Conservation (phyloP, 2,888 invertebrate species). For the Epirrhoe alternata region DNA sequence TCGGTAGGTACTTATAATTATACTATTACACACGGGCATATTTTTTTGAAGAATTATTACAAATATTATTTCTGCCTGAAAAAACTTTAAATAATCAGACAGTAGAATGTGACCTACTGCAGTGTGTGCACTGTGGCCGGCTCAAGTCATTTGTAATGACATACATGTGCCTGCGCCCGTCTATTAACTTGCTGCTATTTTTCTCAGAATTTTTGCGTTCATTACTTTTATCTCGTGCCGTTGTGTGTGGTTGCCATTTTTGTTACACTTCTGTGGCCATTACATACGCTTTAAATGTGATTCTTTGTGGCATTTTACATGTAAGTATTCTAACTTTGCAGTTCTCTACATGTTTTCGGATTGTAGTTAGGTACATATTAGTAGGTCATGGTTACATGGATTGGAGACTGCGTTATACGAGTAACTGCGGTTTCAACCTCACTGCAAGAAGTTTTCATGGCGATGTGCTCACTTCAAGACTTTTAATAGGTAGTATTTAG, state of each 20-base stretch:
- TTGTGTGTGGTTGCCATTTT: slow-evolving; percentile 37
- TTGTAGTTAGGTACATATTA: background rate
- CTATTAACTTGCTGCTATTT: slow-evolving; percentile 60
- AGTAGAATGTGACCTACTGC: slow-evolving; percentile 9
- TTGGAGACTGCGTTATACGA: too few species aligned
- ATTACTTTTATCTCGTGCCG: slow-evolving; percentile 61
- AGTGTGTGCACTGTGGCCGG: slow-evolving; percentile 12
- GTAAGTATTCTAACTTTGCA: background rate
- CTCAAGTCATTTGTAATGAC: slow-evolving; percentile 56
- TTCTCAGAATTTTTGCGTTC: slow-evolving; percentile 62
- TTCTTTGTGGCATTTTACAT: background rate
- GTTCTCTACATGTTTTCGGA: background rate
- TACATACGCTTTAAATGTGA: background rate
- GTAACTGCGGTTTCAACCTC: too few species aligned
- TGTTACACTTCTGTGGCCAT: slow-evolving; percentile 14
- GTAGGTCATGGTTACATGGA: too few species aligned
- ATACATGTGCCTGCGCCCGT: slow-evolving; percentile 47
- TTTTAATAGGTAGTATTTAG: too few species aligned
- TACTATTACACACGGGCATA: too few species aligned
- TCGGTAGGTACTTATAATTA: too few species aligned
- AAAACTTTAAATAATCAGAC: too few species aligned
- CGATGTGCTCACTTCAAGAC: too few species aligned
- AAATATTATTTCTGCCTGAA: too few species aligned
- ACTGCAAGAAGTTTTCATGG: too few species aligned
- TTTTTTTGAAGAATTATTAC: too few species aligned